Conservation (phyloP, 2,113 vertebrate genomes). For the Microcebus murinus region DNA sequence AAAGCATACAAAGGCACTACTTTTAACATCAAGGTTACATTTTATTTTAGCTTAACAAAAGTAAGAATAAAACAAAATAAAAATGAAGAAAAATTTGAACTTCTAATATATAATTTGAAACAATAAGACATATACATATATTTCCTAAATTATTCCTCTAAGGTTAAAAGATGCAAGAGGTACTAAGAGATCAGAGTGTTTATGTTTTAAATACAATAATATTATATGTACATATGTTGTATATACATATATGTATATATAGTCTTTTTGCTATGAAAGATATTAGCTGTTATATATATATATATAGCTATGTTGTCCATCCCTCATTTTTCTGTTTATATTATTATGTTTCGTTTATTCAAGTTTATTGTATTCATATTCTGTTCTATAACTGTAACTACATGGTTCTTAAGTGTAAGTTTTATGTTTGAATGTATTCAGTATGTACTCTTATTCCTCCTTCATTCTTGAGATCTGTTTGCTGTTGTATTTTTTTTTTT, state of each 20-base stretch:
- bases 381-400: neutral
- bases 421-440: neutral
- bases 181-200: neutral
- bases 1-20: neutral
- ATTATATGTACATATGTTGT: neutral
- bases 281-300: neutral
- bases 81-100: neutral
- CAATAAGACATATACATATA: neutral
- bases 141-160: neutral
- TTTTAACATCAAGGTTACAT: neutral
- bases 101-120: neutral
- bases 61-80: neutral
- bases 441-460: neutral
- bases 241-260: neutral
- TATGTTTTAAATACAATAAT: neutral
- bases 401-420: neutral
- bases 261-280: neutral
- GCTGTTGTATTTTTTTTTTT: no score
- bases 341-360: neutral
- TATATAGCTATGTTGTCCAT: neutral
- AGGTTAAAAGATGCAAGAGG: neutral
- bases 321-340: neutral
- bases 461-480: neutral
- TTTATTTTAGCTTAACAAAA: neutral
- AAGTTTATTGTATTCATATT: neutral